phyloP scores from a whole-genome alignment of 2,113 vertebrate genomes.

The Chaetodon trifascialis region DNA sequence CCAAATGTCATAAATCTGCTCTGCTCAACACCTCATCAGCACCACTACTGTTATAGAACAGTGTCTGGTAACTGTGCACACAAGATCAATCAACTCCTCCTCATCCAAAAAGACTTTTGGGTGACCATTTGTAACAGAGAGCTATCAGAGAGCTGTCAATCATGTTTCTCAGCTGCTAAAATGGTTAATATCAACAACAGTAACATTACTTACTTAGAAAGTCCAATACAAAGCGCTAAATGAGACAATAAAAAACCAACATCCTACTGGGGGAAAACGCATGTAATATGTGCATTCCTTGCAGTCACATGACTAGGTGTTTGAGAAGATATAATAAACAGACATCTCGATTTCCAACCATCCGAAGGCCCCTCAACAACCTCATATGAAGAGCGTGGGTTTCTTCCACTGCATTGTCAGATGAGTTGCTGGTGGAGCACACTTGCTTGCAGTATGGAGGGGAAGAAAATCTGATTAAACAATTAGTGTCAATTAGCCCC shows the following conservation, averaged over 20 bases:
- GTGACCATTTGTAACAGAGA: constrained; percentile 18
- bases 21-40: constrained; percentile 58
- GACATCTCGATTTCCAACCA: neutral
- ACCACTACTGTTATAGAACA: constrained; percentile 37
- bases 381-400: constrained; percentile 29
- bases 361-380: neutral
- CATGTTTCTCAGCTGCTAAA: neutral
- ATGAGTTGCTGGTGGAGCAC: constrained; percentile 64
- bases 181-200: neutral
- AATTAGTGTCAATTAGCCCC: constrained; percentile 99
- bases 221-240: neutral
- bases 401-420: constrained; percentile 54
- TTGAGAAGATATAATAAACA: neutral
- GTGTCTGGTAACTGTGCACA: constrained; percentile 27
- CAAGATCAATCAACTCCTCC: constrained; percentile 36
- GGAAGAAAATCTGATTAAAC: constrained; percentile 99
- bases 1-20: constrained; percentile 69
- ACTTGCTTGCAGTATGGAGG: constrained; percentile 81
- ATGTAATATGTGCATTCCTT: neutral
- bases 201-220: neutral
- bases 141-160: constrained; percentile 18
- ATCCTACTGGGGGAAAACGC: neutral
- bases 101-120: constrained; percentile 33
- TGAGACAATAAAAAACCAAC: neutral
- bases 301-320: neutral